phyloP scores from a whole-genome alignment of 2,888 invertebrate species.

The Cinara cedri region DNA sequence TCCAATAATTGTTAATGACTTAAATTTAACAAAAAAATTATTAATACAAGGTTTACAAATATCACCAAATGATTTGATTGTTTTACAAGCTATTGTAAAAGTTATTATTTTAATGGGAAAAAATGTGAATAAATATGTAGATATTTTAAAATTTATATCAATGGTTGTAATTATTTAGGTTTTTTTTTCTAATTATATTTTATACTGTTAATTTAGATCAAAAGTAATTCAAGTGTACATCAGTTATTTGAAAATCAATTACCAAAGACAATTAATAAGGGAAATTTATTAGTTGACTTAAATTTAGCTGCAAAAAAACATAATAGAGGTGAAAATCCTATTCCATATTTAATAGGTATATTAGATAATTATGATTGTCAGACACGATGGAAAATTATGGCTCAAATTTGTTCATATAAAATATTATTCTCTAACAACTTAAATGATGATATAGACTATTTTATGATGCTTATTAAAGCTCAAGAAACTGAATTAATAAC shows the following conservation, averaged over 20 bases:
- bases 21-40: background rate
- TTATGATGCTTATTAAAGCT: conserved; percentile 15
- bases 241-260: background rate
- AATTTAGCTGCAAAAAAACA: background rate
- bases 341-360: conserved; percentile 5
- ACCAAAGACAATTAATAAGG: background rate
- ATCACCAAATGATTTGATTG: conserved; percentile 25
- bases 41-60: conserved; percentile 20
- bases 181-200: too few relatives aligned
- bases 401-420: conserved; percentile 24
- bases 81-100: background rate
- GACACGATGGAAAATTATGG: conserved; percentile 7
- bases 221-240: too few relatives aligned
- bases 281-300: background rate
- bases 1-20: background rate
- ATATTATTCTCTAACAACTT: conserved; percentile 1
- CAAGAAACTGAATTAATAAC: background rate
- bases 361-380: background rate
- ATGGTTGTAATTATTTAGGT: background rate
- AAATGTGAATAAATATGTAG: background rate
- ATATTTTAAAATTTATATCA: background rate
- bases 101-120: background rate
- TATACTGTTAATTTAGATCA: background rate
- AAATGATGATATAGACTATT: background rate
- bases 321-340: conserved; percentile 20